Percentiles rank a stretch among this genome's conserved stretches.
Conservation (phyloP, 1,140 invertebrate species). For the Conopomorpha cramerella region DNA sequence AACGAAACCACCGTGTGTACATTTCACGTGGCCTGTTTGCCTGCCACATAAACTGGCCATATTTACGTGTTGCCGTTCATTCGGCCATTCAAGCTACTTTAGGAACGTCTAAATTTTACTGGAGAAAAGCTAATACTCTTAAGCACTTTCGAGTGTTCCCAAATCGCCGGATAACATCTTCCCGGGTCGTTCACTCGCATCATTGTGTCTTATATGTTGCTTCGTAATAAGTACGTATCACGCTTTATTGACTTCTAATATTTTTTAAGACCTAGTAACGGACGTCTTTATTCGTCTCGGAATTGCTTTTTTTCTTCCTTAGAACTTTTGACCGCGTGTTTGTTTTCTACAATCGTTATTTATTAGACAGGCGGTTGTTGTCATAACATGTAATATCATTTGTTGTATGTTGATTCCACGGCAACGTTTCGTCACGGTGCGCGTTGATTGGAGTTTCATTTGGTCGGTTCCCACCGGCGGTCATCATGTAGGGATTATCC, state of each 20-base stretch:
- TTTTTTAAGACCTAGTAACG: conserved; percentile 23
- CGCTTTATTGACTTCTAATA: conserved; percentile 28
- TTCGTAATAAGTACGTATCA: no score
- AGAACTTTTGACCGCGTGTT: no score
- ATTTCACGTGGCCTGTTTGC: conserved; percentile 49
- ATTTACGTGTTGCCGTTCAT: conserved; percentile 44
- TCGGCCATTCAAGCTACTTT: conserved; percentile 50
- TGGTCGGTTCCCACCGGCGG: conserved; percentile 20
- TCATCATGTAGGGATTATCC: conserved; percentile 24
- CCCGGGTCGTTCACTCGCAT: conserved; percentile 30
- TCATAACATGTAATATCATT: no score
- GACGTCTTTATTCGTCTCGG: conserved; percentile 28
- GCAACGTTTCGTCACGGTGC: no score
- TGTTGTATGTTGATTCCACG: no score
- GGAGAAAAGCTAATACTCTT: conserved; percentile 52
- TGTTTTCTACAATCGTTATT: no score
- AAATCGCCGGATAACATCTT: conserved; percentile 50
- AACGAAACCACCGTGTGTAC: conserved; percentile 51
- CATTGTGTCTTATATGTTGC: no score
- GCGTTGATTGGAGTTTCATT: no score
- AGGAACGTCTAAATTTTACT: conserved; percentile 53
- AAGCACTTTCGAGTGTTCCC: conserved; percentile 38
- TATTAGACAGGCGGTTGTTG: no score
- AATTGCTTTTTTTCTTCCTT: conserved; percentile 15
- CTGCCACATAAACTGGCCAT: conserved; percentile 44